These are phyloP conservation scores for Caenorhabditis sulstoni DNA, from an alignment of 2,888 invertebrate species.

Conservation along the genomic window DNA sequence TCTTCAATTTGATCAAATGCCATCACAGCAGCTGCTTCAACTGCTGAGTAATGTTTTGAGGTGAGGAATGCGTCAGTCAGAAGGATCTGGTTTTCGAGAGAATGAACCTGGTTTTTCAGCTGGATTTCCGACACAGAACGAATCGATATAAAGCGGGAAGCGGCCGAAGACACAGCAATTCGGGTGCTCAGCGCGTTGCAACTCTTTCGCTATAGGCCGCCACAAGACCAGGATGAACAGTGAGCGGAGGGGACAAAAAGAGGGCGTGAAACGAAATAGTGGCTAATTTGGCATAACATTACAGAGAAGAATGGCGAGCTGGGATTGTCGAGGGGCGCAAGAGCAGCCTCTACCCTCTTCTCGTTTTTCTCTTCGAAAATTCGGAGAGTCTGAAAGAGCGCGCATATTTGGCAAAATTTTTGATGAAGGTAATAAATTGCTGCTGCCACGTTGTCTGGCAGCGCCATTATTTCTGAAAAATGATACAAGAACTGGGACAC, in stretches of 20 bases:
- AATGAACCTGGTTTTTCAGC: slow-evolving; percentile 43
- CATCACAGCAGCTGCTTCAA: slow-evolving; percentile 87
- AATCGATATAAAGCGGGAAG: slow-evolving; percentile 87
- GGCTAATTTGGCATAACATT: slow-evolving; percentile 36
- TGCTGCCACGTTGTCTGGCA: slow-evolving; percentile 2
- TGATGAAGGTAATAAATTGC: slow-evolving; percentile 73
- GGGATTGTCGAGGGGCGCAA: slow-evolving; percentile 87
- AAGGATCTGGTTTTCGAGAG: neutral
- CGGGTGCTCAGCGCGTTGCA: slow-evolving; percentile 86
- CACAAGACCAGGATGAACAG: slow-evolving; percentile 82
- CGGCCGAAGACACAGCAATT: slow-evolving; percentile 87
- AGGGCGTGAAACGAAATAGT: slow-evolving; percentile 17
- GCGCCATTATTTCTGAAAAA: slow-evolving; percentile 49
- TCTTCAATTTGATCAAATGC: slow-evolving; percentile 90
- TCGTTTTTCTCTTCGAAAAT: slow-evolving; percentile 88
- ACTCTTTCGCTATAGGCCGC: slow-evolving; percentile 89
- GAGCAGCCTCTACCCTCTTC: slow-evolving; percentile 87
- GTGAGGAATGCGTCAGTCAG: slow-evolving; percentile 34
- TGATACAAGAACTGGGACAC: slow-evolving; percentile 23
- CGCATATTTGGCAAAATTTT: slow-evolving; percentile 88
- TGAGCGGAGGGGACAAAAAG: slow-evolving; percentile 44
- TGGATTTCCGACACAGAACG: slow-evolving; percentile 81
- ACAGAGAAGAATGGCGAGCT: slow-evolving; percentile 84
- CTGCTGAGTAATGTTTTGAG: slow-evolving; percentile 87
- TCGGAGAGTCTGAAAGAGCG: slow-evolving; percentile 88